Percentiles rank a stretch among this genome's conserved stretches.
phyloP scores from a whole-genome alignment of 2,888 invertebrate species.

The Malthinus flaveolus region DNA sequence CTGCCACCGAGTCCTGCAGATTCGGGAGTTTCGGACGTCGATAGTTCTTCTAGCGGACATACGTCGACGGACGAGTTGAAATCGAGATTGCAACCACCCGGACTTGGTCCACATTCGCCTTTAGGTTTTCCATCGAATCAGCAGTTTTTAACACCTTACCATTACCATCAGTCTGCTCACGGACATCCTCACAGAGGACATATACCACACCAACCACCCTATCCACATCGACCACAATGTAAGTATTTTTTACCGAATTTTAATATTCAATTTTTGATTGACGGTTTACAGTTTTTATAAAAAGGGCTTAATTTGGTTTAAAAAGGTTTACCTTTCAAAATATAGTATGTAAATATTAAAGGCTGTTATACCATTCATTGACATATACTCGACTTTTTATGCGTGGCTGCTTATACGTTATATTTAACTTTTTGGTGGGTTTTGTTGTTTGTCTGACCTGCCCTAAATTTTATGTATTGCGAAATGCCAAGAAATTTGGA shows the following conservation, averaged over 20 bases:
- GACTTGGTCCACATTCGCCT: slow-evolving; percentile 51
- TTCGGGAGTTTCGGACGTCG: slow-evolving; percentile 96
- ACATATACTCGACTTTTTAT: background rate
- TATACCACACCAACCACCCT: slow-evolving; percentile 40
- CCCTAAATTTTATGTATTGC: slow-evolving; percentile 34
- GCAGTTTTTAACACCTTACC: slow-evolving; percentile 69
- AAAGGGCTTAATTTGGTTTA: too few species aligned
- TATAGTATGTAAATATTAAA: too few species aligned
- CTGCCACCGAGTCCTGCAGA: slow-evolving; percentile 97
- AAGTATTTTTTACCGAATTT: slow-evolving; percentile 34
- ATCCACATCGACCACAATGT: slow-evolving; percentile 46
- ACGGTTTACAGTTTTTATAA: background rate
- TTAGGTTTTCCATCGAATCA: slow-evolving; percentile 52
- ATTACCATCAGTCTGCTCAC: slow-evolving; percentile 55
- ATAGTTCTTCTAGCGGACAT: slow-evolving; percentile 83
- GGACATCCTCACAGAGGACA: slow-evolving; percentile 37
- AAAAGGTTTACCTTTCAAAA: too few species aligned
- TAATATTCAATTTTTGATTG: background rate
- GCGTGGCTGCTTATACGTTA: slow-evolving; percentile 14
- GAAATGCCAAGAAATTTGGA: slow-evolving; percentile 30
- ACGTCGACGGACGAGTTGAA: slow-evolving; percentile 82
- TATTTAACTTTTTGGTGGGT: slow-evolving; percentile 7
- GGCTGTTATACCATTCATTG: too few species aligned
- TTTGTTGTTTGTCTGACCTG: slow-evolving; percentile 32
- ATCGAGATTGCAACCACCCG: slow-evolving; percentile 76